Percentiles rank a stretch among this genome's conserved stretches.
Evolutionary conservation across 2,888 invertebrate species (phyloP).

Genomic region (Galeruca laticollis): DNA sequence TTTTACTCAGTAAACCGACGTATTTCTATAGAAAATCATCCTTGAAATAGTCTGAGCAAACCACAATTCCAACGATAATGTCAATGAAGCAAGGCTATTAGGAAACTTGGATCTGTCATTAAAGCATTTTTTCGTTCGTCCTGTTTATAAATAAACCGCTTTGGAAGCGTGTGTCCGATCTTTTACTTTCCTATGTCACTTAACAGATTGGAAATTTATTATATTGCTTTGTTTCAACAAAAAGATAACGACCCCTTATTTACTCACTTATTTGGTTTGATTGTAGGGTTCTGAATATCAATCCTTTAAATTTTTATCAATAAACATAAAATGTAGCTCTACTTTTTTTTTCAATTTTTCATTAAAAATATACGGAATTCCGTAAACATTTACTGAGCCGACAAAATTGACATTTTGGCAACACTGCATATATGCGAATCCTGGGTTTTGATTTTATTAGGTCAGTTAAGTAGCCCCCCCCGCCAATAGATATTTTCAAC

Average conservation of each 20-base stretch:
- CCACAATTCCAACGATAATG: conserved; percentile 36
- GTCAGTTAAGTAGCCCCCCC: too few species aligned
- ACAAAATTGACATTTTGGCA: too few species aligned
- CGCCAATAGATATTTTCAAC: too few species aligned
- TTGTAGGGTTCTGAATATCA: too few species aligned
- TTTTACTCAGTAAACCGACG: not conserved
- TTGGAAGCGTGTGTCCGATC: conserved; percentile 8
- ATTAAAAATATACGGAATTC: too few species aligned
- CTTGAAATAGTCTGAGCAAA: conserved; percentile 29
- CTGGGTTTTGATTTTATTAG: too few species aligned
- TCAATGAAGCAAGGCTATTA: conserved; percentile 34
- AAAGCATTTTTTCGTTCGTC: conserved; percentile 8
- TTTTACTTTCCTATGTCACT: conserved; percentile 7
- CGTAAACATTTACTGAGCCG: too few species aligned
- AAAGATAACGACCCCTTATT: not conserved
- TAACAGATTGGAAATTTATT: not conserved
- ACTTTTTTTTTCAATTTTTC: too few species aligned
- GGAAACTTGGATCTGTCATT: conserved; percentile 23
- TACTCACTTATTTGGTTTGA: too few species aligned
- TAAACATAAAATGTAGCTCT: too few species aligned
- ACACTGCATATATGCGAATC: too few species aligned
- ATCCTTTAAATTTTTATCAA: too few species aligned
- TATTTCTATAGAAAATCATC: conserved; percentile 10
- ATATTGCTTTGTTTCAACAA: not conserved
- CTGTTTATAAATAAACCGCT: conserved; percentile 30